Conservation (phyloP, 2,888 invertebrate genomes). For the Dendrolimus pini region DNA sequence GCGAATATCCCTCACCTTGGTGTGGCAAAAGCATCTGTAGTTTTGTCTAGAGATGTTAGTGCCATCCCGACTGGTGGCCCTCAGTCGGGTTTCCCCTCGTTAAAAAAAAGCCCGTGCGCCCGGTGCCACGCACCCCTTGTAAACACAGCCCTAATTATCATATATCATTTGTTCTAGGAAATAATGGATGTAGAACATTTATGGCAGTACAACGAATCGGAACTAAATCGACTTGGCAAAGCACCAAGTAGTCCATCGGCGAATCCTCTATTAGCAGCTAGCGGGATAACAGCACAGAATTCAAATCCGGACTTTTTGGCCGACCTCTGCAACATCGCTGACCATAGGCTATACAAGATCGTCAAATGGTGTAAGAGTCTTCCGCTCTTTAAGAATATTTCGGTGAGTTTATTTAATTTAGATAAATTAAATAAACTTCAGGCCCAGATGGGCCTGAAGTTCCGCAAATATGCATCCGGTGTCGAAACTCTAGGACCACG, state of each 20-base stretch:
- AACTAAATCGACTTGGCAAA: constrained; percentile 80
- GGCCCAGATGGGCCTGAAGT: not conserved
- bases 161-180: constrained; percentile 74
- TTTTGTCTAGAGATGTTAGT: too few species aligned
- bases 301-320: constrained; percentile 90
- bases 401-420: constrained; percentile 76
- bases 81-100: too few species aligned
- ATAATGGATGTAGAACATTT: constrained; percentile 97
- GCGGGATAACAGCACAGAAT: constrained; percentile 75
- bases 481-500: too few species aligned
- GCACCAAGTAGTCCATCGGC: constrained; percentile 51
- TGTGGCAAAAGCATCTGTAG: too few species aligned
- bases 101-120: too few species aligned
- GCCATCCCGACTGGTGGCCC: too few species aligned
- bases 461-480: not conserved
- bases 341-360: constrained; percentile 96
- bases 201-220: constrained; percentile 95
- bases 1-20: too few species aligned
- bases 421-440: too few species aligned
- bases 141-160: too few species aligned
- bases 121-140: too few species aligned
- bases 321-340: constrained; percentile 95
- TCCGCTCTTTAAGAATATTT: constrained; percentile 96
- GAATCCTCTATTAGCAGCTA: constrained; percentile 64
- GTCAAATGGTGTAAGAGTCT: constrained; percentile 99